These are phyloP conservation scores for Pedicia rivosa DNA, from an alignment of 2,888 invertebrate genomes.

Conservation along the genomic window DNA sequence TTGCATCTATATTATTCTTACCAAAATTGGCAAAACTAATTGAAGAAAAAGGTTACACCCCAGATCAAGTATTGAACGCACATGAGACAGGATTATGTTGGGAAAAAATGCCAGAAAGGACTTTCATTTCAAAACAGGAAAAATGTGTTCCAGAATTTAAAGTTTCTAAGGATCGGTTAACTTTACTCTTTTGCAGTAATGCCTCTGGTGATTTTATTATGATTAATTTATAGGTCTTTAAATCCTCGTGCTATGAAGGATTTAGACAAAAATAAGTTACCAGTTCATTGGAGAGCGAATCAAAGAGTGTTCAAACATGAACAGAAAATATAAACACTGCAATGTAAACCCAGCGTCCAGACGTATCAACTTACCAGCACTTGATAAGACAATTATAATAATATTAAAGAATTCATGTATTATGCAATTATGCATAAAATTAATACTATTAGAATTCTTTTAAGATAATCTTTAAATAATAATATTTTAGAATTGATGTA, in stretches of 20 bases:
- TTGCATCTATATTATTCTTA: constrained; percentile 10
- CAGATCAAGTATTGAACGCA: constrained; percentile 15
- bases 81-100: constrained; percentile 15
- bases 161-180: constrained; percentile 16
- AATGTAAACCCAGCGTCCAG: too few species aligned
- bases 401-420: too few species aligned
- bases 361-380: too few species aligned
- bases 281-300: constrained; percentile 17
- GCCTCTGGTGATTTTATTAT: constrained; percentile 17
- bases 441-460: too few species aligned
- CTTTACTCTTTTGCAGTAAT: constrained; percentile 18
- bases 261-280: constrained; percentile 15
- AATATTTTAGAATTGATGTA: too few species aligned
- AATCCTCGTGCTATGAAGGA: constrained; percentile 18
- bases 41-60: constrained; percentile 9
- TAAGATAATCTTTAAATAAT: too few species aligned
- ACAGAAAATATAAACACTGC: too few species aligned
- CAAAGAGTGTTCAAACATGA: too few species aligned
- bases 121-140: constrained; percentile 10
- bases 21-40: constrained; percentile 9
- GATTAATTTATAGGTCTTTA: constrained; percentile 18
- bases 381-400: too few species aligned
- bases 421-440: too few species aligned
- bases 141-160: constrained; percentile 12
- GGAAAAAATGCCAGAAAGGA: constrained; percentile 17